phyloP scores from a whole-genome alignment of 2,888 invertebrate species.

The Embidobia sp. region DNA sequence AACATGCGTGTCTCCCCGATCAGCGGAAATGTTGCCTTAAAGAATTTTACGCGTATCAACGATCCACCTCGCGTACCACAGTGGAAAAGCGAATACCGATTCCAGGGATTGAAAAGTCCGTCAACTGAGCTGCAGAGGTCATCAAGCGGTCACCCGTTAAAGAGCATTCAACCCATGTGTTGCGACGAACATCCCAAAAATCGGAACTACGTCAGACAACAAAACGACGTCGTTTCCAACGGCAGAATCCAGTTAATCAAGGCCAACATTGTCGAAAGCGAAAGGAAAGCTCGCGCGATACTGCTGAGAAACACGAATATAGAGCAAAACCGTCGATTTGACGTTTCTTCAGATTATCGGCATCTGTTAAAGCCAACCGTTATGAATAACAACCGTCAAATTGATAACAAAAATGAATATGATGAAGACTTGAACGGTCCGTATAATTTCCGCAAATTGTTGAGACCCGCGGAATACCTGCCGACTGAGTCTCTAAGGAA shows the following conservation, averaged over 20 bases:
- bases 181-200: constrained; percentile 52
- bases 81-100: constrained; percentile 53
- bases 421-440: constrained; percentile 86
- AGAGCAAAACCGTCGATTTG: constrained; percentile 47
- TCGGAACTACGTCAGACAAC: constrained; percentile 21
- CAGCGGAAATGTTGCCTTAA: constrained; percentile 22
- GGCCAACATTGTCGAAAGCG: constrained; percentile 44
- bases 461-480: constrained; percentile 85
- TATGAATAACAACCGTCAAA: constrained; percentile 66
- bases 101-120: constrained; percentile 15
- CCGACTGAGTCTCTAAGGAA: constrained; percentile 88
- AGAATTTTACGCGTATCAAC: constrained; percentile 75
- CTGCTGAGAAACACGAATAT: constrained; percentile 33
- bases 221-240: constrained; percentile 13
- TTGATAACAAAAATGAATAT: constrained; percentile 70
- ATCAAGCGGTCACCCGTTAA: constrained; percentile 1
- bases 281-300: constrained; percentile 47
- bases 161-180: constrained; percentile 46
- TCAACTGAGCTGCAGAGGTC: neutral
- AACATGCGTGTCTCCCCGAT: constrained; percentile 63
- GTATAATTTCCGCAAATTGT: constrained; percentile 86
- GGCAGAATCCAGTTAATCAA: constrained; percentile 33
- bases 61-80: constrained; percentile 75
- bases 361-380: constrained; percentile 72
- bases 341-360: constrained; percentile 70